Conservation (phyloP, 2,113 vertebrate genomes). For the Ceuthmochares aereus region DNA sequence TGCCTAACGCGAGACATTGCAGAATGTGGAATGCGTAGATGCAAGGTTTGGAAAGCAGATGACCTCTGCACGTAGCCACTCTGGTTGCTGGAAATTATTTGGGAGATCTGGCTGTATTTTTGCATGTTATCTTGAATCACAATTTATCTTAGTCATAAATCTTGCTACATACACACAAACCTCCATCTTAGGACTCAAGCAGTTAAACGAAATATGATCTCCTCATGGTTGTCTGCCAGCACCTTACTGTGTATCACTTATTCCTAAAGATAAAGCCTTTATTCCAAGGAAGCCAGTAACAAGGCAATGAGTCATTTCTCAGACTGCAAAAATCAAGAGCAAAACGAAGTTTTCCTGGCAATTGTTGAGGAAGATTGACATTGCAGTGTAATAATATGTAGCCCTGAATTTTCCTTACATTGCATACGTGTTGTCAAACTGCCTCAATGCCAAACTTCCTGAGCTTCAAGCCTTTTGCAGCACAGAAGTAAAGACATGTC, state of each 20-base stretch:
- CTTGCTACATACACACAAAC: background rate
- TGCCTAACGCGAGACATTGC: background rate
- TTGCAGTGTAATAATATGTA: background rate
- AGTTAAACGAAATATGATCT: background rate
- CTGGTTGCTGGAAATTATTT: background rate
- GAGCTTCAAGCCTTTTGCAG: background rate
- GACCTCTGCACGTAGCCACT: background rate
- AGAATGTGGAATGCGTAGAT: background rate
- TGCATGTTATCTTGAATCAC: background rate
- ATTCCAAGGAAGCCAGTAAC: background rate
- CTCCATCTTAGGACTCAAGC: background rate
- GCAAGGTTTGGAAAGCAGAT: background rate
- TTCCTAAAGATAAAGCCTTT: background rate
- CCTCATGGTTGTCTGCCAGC: background rate
- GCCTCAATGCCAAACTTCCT: background rate
- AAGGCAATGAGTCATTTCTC: background rate
- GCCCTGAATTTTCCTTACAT: accelerated
- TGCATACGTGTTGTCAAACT: background rate
- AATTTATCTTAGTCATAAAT: background rate
- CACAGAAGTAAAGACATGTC: background rate
- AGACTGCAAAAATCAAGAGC: background rate
- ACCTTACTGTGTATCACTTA: background rate
- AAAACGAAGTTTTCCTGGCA: background rate
- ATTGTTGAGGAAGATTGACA: background rate
- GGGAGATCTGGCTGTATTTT: background rate